Percentiles rank a stretch among this genome's conserved stretches.
These are phyloP conservation scores for Barypeithes pellucidus DNA, from an alignment of 2,888 invertebrate genomes.

Conservation along the genomic window DNA sequence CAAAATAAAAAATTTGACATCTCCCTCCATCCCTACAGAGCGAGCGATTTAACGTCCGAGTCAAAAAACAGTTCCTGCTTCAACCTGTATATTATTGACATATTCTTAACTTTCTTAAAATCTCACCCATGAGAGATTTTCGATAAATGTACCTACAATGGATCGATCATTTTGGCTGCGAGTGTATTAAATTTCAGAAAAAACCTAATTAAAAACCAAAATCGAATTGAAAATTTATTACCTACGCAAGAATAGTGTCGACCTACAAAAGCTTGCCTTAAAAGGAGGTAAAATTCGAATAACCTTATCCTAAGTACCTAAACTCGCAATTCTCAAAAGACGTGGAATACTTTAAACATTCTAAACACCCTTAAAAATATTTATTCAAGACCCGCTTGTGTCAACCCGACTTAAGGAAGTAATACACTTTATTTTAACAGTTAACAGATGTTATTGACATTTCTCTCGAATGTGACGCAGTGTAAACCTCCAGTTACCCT, in stretches of 20 bases:
- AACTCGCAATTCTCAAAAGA: background rate
- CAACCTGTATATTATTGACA: too few relatives aligned
- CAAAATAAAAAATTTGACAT: too few relatives aligned
- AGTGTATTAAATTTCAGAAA: too few relatives aligned
- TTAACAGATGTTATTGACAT: background rate
- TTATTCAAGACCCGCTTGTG: background rate
- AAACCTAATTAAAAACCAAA: background rate
- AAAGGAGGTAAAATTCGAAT: slow-evolving; percentile 12
- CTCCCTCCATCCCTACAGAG: too few relatives aligned
- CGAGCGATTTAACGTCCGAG: too few relatives aligned
- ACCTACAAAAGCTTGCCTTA: slow-evolving; percentile 17
- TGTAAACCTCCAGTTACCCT: background rate
- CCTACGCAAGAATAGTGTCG: background rate
- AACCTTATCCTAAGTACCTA: slow-evolving; percentile 15
- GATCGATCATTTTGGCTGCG: too few relatives aligned
- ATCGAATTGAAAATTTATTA: slow-evolving; percentile 5
- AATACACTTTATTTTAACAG: background rate
- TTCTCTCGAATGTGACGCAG: background rate
- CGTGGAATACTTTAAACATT: slow-evolving; percentile 11
- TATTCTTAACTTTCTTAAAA: too few relatives aligned
- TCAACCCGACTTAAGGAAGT: background rate
- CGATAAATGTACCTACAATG: too few relatives aligned
- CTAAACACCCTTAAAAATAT: slow-evolving; percentile 9
- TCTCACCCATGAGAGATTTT: too few relatives aligned
- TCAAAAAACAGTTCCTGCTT: too few relatives aligned